A percentile compares a stretch with the other conserved stretches of the same genome.
Conservation (phyloP, 2,797 vertebrate genomes). For the Clarias laeviceps region DNA sequence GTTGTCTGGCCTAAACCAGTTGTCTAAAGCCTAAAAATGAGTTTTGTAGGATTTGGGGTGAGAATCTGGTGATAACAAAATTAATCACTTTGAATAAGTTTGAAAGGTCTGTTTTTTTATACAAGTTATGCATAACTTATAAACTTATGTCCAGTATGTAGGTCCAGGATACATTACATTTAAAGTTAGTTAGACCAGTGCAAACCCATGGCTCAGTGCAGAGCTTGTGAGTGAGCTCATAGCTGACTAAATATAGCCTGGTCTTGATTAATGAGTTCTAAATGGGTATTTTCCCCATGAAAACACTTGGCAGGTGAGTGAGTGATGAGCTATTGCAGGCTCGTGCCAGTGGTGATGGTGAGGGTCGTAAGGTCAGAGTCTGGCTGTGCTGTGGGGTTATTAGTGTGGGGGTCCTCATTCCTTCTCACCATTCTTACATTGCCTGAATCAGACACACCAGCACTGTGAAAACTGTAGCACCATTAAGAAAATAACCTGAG, state of each 20-base stretch:
- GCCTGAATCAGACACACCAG: slow-evolving; percentile 23
- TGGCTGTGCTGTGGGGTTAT: slow-evolving; percentile 24
- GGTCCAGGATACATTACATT: slow-evolving; percentile 8
- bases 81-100: not conserved
- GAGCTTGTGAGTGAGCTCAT: slow-evolving; percentile 49
- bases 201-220: slow-evolving; percentile 33
- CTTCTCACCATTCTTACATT: slow-evolving; percentile 35
- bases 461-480: slow-evolving; percentile 50
- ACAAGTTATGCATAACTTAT: too few species aligned
- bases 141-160: not conserved
- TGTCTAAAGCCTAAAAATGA: not conserved
- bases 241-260: slow-evolving; percentile 62
- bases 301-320: slow-evolving; percentile 63
- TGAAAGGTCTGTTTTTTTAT: not conserved
- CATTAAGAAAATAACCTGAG: slow-evolving; percentile 62
- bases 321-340: slow-evolving; percentile 59
- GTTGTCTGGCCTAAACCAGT: not conserved
- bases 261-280: slow-evolving; percentile 65
- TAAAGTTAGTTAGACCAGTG: slow-evolving; percentile 33
- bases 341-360: slow-evolving; percentile 36
- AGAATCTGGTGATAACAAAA: not conserved
- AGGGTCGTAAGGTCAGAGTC: slow-evolving; percentile 28
- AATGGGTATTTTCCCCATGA: slow-evolving; percentile 56
- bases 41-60: not conserved
- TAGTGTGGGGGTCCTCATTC: slow-evolving; percentile 30